phyloP scores from a whole-genome alignment of 2,797 vertebrate genomes.

The Allobates femoralis region DNA sequence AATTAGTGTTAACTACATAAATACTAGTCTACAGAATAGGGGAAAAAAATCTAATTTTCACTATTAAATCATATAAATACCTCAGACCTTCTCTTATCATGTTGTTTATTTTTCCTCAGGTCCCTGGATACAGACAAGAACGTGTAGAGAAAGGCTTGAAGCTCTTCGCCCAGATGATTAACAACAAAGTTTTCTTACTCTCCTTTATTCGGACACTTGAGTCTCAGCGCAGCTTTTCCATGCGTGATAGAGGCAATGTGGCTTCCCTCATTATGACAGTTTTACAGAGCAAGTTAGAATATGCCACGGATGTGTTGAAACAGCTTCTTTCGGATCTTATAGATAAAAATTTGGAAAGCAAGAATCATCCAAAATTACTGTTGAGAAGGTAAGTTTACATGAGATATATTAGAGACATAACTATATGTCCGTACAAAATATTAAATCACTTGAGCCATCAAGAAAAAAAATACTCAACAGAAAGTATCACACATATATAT shows the following conservation, averaged over 20 bases:
- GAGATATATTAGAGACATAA: too few relatives aligned
- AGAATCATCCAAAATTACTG: conserved; percentile 96
- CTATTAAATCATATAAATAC: background rate
- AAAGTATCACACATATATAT: too few relatives aligned
- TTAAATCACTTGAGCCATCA: too few relatives aligned
- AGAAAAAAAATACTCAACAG: too few relatives aligned
- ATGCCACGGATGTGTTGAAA: conserved; percentile 95
- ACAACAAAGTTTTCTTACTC: conserved; percentile 96
- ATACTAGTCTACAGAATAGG: background rate
- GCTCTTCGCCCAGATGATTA: conserved; percentile 97
- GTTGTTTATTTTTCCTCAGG: conserved; percentile 73
- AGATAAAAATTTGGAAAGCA: conserved; percentile 98
- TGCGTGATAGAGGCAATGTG: conserved; percentile 96
- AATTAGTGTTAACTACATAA: background rate
- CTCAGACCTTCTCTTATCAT: too few relatives aligned
- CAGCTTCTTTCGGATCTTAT: conserved; percentile 97
- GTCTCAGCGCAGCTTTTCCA: conserved; percentile 95
- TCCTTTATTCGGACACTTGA: conserved; percentile 97
- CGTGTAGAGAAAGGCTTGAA: conserved; percentile 95
- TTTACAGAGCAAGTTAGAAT: conserved; percentile 96
- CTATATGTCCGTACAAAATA: too few relatives aligned
- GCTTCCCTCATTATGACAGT: conserved; percentile 97
- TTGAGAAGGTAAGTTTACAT: conserved; percentile 84
- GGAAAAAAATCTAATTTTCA: background rate
- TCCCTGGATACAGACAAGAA: conserved; percentile 95